A percentile compares a stretch with the other conserved stretches of the same genome.
phyloP scores from a whole-genome alignment of 2,113 vertebrate genomes.

The Pelmatolapia mariae region DNA sequence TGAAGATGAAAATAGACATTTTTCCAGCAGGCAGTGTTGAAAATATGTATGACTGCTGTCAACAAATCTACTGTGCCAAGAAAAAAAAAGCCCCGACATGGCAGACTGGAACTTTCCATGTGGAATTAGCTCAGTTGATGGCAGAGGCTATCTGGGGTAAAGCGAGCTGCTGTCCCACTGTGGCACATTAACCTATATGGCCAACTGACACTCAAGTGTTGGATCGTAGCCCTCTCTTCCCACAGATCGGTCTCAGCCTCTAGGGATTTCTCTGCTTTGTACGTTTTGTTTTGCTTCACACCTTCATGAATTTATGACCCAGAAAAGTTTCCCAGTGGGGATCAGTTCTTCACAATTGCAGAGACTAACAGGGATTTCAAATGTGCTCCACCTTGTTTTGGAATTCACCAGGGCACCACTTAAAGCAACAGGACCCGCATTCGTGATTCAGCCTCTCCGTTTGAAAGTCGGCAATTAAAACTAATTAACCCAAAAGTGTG shows the following conservation, averaged over 20 bases:
- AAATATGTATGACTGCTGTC: not conserved
- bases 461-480: slow-evolving; percentile 32
- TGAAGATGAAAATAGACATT: not conserved
- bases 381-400: not conserved
- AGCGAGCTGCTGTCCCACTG: slow-evolving; percentile 28
- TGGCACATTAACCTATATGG: slow-evolving; percentile 55
- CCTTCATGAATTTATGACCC: slow-evolving; percentile 35
- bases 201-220: slow-evolving; percentile 12
- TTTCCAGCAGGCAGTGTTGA: not conserved
- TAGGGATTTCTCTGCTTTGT: slow-evolving; percentile 1
- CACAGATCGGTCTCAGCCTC: not conserved
- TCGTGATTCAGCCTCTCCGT: not conserved
- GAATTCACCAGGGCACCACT: not conserved
- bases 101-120: slow-evolving; percentile 2
- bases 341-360: not conserved
- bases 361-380: not conserved
- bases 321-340: slow-evolving; percentile 14
- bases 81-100: not conserved
- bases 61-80: slow-evolving; percentile 4
- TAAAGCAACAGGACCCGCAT: not conserved
- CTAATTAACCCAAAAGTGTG: slow-evolving; percentile 33
- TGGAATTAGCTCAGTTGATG: slow-evolving; percentile 20
- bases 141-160: slow-evolving; percentile 8
- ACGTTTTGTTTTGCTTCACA: slow-evolving; percentile 24
- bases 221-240: slow-evolving; percentile 8